Conservation (phyloP, 2,888 invertebrate genomes). For the Lottia gigantea region DNA sequence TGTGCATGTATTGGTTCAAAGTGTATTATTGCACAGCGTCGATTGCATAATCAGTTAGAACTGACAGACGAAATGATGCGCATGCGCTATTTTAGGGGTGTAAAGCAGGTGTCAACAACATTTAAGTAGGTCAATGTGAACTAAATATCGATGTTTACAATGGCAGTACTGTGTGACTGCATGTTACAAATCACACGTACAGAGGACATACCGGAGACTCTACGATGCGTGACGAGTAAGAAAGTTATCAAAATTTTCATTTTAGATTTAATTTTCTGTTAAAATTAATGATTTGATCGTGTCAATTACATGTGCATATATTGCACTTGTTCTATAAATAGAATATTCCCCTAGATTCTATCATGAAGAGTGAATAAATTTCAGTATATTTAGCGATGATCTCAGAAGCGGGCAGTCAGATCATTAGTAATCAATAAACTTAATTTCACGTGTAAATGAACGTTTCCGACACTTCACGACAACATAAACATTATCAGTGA, state of each 20-base stretch:
- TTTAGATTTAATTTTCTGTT: no score
- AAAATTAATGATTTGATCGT: no score
- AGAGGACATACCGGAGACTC: no score
- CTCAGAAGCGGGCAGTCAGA: neutral
- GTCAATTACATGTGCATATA: conserved; percentile 10
- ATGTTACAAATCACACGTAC: no score
- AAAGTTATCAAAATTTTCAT: no score
- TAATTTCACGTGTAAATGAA: neutral
- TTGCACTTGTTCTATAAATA: neutral
- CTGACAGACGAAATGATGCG: neutral
- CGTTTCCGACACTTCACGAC: no score
- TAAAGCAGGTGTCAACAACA: conserved; percentile 9
- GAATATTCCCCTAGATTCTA: conserved; percentile 3
- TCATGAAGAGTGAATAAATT: conserved; percentile 2
- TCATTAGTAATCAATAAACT: neutral
- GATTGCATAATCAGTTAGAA: neutral
- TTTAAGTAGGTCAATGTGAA: neutral
- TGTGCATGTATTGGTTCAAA: neutral
- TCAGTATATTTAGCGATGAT: conserved; percentile 7
- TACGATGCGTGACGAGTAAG: no score
- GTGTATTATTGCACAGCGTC: neutral
- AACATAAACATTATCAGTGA: no score
- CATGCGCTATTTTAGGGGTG: neutral
- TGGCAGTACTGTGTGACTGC: no score
- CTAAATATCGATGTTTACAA: no score